A percentile compares a stretch with the other conserved stretches of the same genome.
These are phyloP conservation scores for Pteromalus puparum DNA, from an alignment of 1,140 invertebrate species.

Conservation along the genomic window DNA sequence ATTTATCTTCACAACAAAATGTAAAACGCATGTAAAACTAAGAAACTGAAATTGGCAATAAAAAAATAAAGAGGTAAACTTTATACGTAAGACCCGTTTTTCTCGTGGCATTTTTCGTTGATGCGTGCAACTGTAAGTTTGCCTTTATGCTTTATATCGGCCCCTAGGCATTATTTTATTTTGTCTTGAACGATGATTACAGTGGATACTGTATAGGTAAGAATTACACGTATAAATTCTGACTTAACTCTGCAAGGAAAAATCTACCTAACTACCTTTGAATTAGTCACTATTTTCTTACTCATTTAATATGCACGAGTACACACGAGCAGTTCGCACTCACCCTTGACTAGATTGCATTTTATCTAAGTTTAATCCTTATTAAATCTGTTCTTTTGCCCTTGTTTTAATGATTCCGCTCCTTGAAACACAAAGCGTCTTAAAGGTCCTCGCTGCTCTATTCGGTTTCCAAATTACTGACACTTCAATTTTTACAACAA, in stretches of 20 bases:
- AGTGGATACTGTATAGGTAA: slow-evolving; percentile 52
- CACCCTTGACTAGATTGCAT: slow-evolving; percentile 53
- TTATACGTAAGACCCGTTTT: slow-evolving; percentile 46
- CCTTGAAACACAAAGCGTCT: slow-evolving; percentile 4
- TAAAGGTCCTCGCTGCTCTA: slow-evolving; percentile 22
- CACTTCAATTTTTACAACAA: slow-evolving; percentile 46
- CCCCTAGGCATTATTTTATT: slow-evolving; percentile 23
- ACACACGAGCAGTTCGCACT: slow-evolving; percentile 49
- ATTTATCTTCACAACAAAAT: background rate
- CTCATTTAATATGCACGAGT: slow-evolving; percentile 49
- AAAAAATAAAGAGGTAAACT: slow-evolving; percentile 45
- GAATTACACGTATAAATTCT: slow-evolving; percentile 53
- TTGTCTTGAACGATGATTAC: slow-evolving; percentile 48
- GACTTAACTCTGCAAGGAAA: slow-evolving; percentile 52
- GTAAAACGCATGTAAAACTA: slow-evolving; percentile 3
- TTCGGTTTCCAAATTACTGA: slow-evolving; percentile 32
- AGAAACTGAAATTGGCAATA: slow-evolving; percentile 15
- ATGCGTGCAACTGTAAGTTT: slow-evolving; percentile 33
- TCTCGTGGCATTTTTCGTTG: slow-evolving; percentile 36
- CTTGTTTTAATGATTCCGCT: slow-evolving; percentile 8
- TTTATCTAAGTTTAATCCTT: slow-evolving; percentile 29
- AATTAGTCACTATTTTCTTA: slow-evolving; percentile 45
- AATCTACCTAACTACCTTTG: slow-evolving; percentile 52
- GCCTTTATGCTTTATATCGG: slow-evolving; percentile 23
- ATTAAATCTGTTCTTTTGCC: slow-evolving; percentile 20